phyloP scores from a whole-genome alignment of 2,888 invertebrate genomes.

The Tenthredo notha region DNA sequence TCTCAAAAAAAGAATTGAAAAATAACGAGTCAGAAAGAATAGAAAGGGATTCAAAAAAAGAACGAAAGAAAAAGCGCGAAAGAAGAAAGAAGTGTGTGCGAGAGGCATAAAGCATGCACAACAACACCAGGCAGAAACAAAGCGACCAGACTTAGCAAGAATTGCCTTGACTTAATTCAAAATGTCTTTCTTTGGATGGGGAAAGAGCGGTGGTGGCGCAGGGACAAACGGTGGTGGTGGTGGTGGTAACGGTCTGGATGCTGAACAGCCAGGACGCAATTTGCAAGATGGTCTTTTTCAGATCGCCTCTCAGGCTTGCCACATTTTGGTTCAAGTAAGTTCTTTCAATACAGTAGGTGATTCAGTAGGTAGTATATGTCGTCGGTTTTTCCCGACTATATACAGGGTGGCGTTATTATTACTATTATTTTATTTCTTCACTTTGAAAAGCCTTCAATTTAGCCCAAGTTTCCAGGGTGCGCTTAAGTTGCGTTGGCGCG shows the following conservation, averaged over 20 bases:
- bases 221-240: slow-evolving; percentile 58
- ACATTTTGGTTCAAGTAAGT: slow-evolving; percentile 87
- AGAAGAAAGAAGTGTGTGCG: background rate
- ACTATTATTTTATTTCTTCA: background rate
- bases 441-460: background rate
- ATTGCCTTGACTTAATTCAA: slow-evolving; percentile 26
- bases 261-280: slow-evolving; percentile 78
- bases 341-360: slow-evolving; percentile 26
- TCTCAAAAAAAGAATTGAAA: background rate
- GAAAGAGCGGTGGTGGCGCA: slow-evolving; percentile 21
- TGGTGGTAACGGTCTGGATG: slow-evolving; percentile 63
- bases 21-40: background rate
- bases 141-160: slow-evolving; percentile 2
- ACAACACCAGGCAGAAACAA: background rate
- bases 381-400: background rate
- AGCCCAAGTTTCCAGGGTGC: background rate
- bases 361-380: background rate
- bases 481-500: background rate
- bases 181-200: slow-evolving; percentile 74
- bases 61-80: background rate
- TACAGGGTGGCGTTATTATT: background rate
- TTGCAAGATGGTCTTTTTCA: slow-evolving; percentile 88
- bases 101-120: slow-evolving; percentile 14
- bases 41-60: background rate
- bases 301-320: slow-evolving; percentile 89